phyloP scores from a whole-genome alignment of 1,140 invertebrate genomes.

The Ceratosolen solmsi region DNA sequence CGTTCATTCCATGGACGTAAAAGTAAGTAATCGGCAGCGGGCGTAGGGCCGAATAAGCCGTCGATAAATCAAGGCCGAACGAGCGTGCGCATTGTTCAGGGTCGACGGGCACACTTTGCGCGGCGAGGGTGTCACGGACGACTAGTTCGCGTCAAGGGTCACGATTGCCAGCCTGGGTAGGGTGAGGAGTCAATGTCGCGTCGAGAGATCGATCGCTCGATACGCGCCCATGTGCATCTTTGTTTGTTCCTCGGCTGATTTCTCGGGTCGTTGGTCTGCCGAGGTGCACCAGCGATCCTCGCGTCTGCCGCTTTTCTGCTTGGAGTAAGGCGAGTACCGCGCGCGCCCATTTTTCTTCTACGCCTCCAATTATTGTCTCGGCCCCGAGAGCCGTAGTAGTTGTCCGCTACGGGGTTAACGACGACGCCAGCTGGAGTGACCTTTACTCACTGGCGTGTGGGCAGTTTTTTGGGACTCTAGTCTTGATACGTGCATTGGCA shows the following conservation, averaged over 20 bases:
- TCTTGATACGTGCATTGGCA: too few species aligned
- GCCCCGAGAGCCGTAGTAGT: too few species aligned
- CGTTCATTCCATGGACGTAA: neutral
- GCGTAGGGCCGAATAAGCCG: too few species aligned
- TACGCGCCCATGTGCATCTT: neutral
- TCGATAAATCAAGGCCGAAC: neutral
- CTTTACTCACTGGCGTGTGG: too few species aligned
- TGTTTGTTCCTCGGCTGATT: neutral
- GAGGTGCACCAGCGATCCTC: neutral
- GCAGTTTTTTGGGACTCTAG: neutral
- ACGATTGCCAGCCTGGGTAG: constrained; percentile 56
- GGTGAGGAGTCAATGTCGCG: neutral
- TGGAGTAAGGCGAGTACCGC: too few species aligned
- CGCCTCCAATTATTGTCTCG: neutral
- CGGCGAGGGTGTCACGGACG: constrained; percentile 65
- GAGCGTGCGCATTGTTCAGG: neutral
- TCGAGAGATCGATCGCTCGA: constrained; percentile 4
- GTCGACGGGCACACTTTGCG: neutral
- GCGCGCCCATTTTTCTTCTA: neutral
- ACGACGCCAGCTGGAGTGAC: too few species aligned
- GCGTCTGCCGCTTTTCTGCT: too few species aligned
- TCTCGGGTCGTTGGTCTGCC: too few species aligned
- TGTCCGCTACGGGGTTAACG: neutral
- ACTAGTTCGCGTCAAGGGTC: constrained; percentile 67
- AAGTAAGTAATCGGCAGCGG: too few species aligned